These are phyloP conservation scores for Synergus laeviventris DNA, from an alignment of 2,888 invertebrate genomes.

Conservation along the genomic window DNA sequence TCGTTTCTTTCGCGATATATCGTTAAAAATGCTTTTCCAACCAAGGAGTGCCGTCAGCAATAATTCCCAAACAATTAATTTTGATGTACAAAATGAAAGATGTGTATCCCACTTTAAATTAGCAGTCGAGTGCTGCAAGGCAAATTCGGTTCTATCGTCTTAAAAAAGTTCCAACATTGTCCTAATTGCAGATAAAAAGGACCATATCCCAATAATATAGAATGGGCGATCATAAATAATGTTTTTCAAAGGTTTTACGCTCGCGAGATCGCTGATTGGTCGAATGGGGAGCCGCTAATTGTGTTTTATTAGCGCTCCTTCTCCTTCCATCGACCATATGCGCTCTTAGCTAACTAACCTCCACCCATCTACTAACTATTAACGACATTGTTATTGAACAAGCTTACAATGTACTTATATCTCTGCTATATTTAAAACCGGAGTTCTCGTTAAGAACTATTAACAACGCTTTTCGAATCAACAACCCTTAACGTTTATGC, in stretches of 20 bases:
- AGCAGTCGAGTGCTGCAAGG: conserved; percentile 7
- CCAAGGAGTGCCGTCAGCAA: not conserved
- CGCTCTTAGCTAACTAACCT: conserved; percentile 66
- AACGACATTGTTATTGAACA: conserved; percentile 71
- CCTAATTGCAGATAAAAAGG: conserved; percentile 46
- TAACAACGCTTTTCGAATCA: conserved; percentile 22
- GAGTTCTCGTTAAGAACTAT: conserved; percentile 56
- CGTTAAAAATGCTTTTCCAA: not conserved
- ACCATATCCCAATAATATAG: conserved; percentile 57
- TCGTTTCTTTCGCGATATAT: not conserved
- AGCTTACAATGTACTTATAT: conserved; percentile 55
- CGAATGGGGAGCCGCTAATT: conserved; percentile 68
- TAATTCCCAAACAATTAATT: not conserved
- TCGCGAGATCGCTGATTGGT: conserved; percentile 69
- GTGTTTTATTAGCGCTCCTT: conserved; percentile 73
- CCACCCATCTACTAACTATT: conserved; percentile 63
- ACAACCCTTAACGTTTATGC: conserved; percentile 5
- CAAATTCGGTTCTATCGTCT: conserved; percentile 21
- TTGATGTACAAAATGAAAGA: not conserved
- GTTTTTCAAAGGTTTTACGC: conserved; percentile 66
- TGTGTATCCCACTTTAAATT: not conserved
- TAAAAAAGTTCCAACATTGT: conserved; percentile 31
- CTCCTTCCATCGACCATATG: conserved; percentile 55
- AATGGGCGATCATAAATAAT: conserved; percentile 67
- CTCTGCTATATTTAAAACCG: conserved; percentile 43